phyloP scores from a whole-genome alignment of 2,797 vertebrate genomes.

The Gallinago stenura region DNA sequence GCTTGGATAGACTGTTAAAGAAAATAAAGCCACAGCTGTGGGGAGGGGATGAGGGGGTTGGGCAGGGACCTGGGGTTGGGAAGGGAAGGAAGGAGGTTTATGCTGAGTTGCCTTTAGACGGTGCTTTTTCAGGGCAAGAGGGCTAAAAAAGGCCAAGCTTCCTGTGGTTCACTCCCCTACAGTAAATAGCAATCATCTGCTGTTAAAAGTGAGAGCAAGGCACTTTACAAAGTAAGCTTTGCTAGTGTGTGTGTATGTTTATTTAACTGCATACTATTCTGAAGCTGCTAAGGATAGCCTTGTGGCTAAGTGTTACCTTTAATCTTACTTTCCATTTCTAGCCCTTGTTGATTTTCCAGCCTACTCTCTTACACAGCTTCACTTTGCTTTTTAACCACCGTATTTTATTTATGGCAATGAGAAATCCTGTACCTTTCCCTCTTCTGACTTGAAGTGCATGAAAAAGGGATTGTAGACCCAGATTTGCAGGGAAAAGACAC shows the following conservation, averaged over 20 bases:
- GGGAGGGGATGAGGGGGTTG: too few relatives aligned
- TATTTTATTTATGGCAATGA: constrained; percentile 63
- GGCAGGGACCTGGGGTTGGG: not conserved
- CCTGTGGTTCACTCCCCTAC: constrained; percentile 26
- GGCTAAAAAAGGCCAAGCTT: constrained; percentile 39
- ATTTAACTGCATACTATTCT: constrained; percentile 56
- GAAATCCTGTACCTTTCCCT: constrained; percentile 29
- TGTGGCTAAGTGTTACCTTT: constrained; percentile 61
- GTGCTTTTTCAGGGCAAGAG: not conserved
- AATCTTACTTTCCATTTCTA: constrained; percentile 77
- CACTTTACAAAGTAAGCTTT: constrained; percentile 30
- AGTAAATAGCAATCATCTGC: constrained; percentile 66
- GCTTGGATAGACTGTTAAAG: not conserved
- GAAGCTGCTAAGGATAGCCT: constrained; percentile 66
- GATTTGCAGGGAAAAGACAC: constrained; percentile 21
- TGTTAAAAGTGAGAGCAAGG: constrained; percentile 44
- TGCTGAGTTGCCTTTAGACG: not conserved
- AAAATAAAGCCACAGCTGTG: not conserved
- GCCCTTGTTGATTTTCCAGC: constrained; percentile 69
- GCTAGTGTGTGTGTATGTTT: not conserved
- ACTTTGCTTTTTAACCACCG: constrained; percentile 47
- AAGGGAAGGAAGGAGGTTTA: not conserved
- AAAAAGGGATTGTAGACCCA: constrained; percentile 10
- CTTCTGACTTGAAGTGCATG: not conserved
- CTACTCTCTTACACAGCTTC: constrained; percentile 51